These are phyloP conservation scores for Rhipidura dahli DNA, from an alignment of 2,113 vertebrate species.

Conservation along the genomic window DNA sequence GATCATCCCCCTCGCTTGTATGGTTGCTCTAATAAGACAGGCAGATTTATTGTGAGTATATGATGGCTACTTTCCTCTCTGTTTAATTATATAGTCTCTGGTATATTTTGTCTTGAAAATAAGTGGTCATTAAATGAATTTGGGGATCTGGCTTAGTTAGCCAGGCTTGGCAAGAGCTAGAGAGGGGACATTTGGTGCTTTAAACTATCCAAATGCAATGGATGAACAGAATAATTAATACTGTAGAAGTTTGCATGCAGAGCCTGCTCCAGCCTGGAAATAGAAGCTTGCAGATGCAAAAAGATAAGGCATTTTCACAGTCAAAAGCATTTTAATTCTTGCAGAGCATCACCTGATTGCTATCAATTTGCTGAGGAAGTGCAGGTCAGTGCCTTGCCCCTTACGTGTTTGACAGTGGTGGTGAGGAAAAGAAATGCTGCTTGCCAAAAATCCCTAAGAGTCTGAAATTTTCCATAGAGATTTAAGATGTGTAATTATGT, in stretches of 20 bases:
- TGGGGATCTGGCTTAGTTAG: background rate
- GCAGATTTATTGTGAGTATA: constrained; percentile 84
- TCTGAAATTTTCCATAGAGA: background rate
- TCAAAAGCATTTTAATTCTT: background rate
- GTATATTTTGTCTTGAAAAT: background rate
- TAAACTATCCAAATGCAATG: background rate
- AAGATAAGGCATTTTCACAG: background rate
- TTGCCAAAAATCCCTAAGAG: background rate
- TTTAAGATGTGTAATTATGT: constrained; percentile 12
- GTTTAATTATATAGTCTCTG: background rate
- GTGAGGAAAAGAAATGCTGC: background rate
- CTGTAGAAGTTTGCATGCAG: background rate
- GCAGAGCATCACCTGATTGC: background rate
- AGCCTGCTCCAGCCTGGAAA: background rate
- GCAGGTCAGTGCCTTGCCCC: background rate
- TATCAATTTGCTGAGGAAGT: background rate
- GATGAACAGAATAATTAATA: background rate
- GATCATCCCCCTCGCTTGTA: constrained; percentile 81
- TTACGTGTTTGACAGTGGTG: background rate
- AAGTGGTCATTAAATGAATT: background rate
- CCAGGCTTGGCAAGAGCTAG: background rate
- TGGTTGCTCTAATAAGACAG: constrained; percentile 91
- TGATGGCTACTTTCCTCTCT: background rate
- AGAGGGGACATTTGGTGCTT: background rate
- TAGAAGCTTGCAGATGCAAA: background rate